Evolutionary conservation across 1,140 invertebrate species (phyloP).

Genomic region (Drosophila watanabei): DNA sequence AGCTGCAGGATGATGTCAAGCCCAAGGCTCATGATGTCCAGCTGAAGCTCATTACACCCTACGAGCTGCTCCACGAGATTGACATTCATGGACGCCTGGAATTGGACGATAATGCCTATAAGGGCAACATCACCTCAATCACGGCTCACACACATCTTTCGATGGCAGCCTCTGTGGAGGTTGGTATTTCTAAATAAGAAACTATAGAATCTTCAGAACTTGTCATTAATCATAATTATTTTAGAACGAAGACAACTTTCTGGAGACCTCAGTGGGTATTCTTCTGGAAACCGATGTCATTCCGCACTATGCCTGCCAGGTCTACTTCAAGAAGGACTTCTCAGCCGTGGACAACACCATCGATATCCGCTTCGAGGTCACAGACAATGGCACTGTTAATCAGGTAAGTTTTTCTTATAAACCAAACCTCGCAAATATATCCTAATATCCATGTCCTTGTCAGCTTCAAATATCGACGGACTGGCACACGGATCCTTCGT

Average conservation of each 20-base stretch:
- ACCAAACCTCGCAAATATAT: accelerated
- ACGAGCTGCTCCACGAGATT: slow-evolving; percentile 86
- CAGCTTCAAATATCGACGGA: slow-evolving; percentile 64
- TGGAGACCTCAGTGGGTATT: slow-evolving; percentile 87
- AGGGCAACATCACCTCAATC: slow-evolving; percentile 85
- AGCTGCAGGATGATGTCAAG: slow-evolving; percentile 85
- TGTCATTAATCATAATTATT: not conserved
- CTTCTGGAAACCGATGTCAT: slow-evolving; percentile 88
- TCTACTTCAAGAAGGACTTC: slow-evolving; percentile 89
- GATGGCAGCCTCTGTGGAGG: slow-evolving; percentile 86
- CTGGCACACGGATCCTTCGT: slow-evolving; percentile 64
- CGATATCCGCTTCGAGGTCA: slow-evolving; percentile 87
- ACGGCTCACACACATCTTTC: slow-evolving; percentile 86
- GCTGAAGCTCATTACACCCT: slow-evolving; percentile 87
- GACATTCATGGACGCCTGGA: slow-evolving; percentile 86
- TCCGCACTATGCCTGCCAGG: slow-evolving; percentile 88
- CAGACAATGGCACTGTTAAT: slow-evolving; percentile 68
- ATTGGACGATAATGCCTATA: slow-evolving; percentile 87
- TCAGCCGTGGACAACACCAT: slow-evolving; percentile 88
- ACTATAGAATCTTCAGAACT: not conserved
- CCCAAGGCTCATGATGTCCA: slow-evolving; percentile 86
- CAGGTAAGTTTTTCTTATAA: slow-evolving; percentile 35
- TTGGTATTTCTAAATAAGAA: slow-evolving; percentile 48
- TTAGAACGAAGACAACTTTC: slow-evolving; percentile 88
- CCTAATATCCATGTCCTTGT: not conserved